Conservation (phyloP, 2,888 invertebrate genomes). For the Drosophila eohydei region DNA sequence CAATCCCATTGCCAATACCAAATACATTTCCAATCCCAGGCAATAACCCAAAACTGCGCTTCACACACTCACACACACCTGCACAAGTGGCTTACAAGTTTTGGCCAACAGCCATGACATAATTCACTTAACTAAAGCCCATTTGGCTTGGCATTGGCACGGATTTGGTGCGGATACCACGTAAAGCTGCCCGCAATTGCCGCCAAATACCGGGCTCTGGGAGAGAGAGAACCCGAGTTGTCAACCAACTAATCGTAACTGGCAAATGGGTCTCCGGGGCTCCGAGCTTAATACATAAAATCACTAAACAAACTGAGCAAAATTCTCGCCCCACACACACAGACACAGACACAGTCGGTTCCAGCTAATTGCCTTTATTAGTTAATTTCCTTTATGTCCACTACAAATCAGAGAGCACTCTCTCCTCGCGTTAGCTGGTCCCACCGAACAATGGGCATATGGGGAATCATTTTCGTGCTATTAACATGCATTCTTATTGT, state of each 20-base stretch:
- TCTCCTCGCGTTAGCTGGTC: neutral
- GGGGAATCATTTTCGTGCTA: slow-evolving; percentile 4
- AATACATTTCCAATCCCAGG: slow-evolving; percentile 16
- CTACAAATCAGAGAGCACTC: slow-evolving; percentile 41
- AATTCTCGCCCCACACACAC: slow-evolving; percentile 24
- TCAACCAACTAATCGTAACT: slow-evolving; percentile 37
- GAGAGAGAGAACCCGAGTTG: slow-evolving; percentile 8
- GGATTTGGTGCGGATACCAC: slow-evolving; percentile 42
- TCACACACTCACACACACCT: neutral
- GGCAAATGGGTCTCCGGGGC: slow-evolving; percentile 36
- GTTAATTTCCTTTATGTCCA: slow-evolving; percentile 59
- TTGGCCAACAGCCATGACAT: slow-evolving; percentile 44
- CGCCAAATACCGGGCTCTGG: slow-evolving; percentile 8
- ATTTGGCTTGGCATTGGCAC: slow-evolving; percentile 38
- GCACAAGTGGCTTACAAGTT: slow-evolving; percentile 33
- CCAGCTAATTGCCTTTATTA: slow-evolving; percentile 61
- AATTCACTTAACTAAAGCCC: slow-evolving; percentile 59
- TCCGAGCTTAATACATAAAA: slow-evolving; percentile 65
- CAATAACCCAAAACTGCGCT: slow-evolving; percentile 32
- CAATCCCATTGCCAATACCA: slow-evolving; percentile 2
- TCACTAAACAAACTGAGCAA: slow-evolving; percentile 49
- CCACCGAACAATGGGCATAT: neutral
- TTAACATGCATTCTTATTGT: slow-evolving; percentile 3
- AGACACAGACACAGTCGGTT: slow-evolving; percentile 20
- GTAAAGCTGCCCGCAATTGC: slow-evolving; percentile 47